Evolutionary conservation across 2,113 vertebrate genomes (phyloP), one percentile per base, ranked within the genome.

Genomic region (Todiramphus saurophagus): DNA sequence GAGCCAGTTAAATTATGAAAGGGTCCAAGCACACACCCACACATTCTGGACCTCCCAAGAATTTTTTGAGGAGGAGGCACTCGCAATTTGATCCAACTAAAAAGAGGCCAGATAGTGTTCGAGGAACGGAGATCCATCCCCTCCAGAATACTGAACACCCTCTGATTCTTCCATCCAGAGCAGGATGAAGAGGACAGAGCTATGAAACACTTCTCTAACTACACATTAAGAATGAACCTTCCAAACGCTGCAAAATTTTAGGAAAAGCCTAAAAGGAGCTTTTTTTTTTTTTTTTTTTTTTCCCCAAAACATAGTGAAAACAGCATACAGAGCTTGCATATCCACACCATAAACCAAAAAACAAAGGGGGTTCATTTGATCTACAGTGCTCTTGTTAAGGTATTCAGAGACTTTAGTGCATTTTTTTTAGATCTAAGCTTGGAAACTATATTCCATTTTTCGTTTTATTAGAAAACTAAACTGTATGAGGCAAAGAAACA

Each of bases 381-480:
- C 83, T 93, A 94, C 80, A 89, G 89, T 78, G 92, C 90, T 93
- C 89, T 83, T 82, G 89, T 95, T 94, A 97, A 93, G 59, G 60
- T 91, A 74, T 48, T 78, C 84, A 94, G 50, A 77, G 50, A 94
- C 70, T 93, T 94, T 82, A 96, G 88, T 96, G 93, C 93, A 87
- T 83, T 92, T 70, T 93, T 81, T 94, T 96, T 77, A 96, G 81
- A 96, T 96, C 89, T 97, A 96, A 94, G 90, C 86, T 95, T 10
- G 5, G 80, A 91, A 92, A 93, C 90, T 90, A 90, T 88, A 91
- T 68, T 92, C 83, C 79, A 48, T 87, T 96, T 96, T 89, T 89
- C 67, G 80, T 90, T 97, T 96, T 97, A 94, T 92, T 97, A 94
- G 85, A 95, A 97, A 97, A 93, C 87, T 94, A 96, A 87, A 92